These are phyloP conservation scores for Pseudopleuronectes americanus DNA, from an alignment of 2,797 vertebrate species.

Conservation along the genomic window DNA sequence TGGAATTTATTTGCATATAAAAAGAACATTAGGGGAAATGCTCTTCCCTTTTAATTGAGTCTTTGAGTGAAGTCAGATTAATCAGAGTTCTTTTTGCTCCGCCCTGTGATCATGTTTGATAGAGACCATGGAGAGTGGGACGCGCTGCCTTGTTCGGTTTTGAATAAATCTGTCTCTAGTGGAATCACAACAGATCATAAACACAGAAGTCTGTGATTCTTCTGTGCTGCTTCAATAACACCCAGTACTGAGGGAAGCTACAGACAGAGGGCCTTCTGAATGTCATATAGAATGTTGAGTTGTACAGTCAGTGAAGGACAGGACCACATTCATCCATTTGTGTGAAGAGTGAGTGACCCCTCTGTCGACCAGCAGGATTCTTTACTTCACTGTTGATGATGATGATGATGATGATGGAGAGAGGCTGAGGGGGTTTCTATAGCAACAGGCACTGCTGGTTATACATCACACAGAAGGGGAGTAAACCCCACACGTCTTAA, in stretches of 20 bases:
- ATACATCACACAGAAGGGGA: slow-evolving; percentile 20
- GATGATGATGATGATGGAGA: slow-evolving; percentile 25
- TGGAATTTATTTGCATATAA: slow-evolving; percentile 17
- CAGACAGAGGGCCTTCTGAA: background rate
- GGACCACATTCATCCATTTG: slow-evolving; percentile 13
- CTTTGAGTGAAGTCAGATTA: slow-evolving; percentile 10
- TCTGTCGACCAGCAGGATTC: slow-evolving; percentile 30
- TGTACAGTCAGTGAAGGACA: slow-evolving; percentile 25
- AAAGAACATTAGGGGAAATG: slow-evolving; percentile 12
- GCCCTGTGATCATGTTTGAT: slow-evolving; percentile 10
- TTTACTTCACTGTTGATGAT: slow-evolving; percentile 36
- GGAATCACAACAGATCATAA: background rate
- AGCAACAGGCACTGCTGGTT: slow-evolving; percentile 48
- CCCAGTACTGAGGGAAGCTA: background rate
- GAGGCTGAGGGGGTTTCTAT: slow-evolving; percentile 58
- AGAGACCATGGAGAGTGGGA: background rate
- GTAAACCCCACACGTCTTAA: background rate
- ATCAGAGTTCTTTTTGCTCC: background rate
- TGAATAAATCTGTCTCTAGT: slow-evolving; percentile 5
- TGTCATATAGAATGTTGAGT: background rate
- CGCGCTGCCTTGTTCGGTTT: background rate
- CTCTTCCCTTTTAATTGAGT: slow-evolving; percentile 7
- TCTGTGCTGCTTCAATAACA: background rate
- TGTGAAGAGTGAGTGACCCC: slow-evolving; percentile 25
- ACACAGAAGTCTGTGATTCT: background rate